These are phyloP conservation scores for Adrianichthys oophorus DNA, from an alignment of 2,797 vertebrate genomes.

Conservation along the genomic window DNA sequence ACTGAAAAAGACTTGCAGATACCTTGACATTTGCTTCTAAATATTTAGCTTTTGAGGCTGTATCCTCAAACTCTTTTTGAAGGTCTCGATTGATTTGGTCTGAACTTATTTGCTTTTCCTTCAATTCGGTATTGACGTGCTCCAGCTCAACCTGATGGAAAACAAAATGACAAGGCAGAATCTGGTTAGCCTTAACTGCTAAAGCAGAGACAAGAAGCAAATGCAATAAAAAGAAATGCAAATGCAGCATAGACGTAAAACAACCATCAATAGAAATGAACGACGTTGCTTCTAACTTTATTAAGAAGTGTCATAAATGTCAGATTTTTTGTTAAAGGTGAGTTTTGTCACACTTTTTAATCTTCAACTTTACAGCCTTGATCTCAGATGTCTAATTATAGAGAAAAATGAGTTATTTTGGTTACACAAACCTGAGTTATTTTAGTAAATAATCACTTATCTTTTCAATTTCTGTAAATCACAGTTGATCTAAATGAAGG, in stretches of 20 bases:
- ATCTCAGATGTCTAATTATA: no score
- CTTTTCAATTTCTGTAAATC: background rate
- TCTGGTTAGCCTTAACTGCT: slow-evolving; percentile 15
- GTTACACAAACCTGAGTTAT: background rate
- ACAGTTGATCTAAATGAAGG: background rate
- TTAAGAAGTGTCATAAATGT: slow-evolving; percentile 12
- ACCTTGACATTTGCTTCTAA: slow-evolving; percentile 54
- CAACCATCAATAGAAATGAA: slow-evolving; percentile 1
- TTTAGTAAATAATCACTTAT: background rate
- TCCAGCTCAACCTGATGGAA: slow-evolving; percentile 47
- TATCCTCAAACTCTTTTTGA: slow-evolving; percentile 57
- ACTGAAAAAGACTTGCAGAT: background rate
- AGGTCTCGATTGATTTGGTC: slow-evolving; percentile 49
- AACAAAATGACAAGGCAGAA: slow-evolving; percentile 19
- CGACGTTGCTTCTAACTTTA: slow-evolving; percentile 11
- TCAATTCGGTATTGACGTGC: slow-evolving; percentile 34
- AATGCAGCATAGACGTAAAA: slow-evolving; percentile 2
- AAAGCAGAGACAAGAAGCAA: slow-evolving; percentile 2
- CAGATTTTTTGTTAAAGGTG: slow-evolving; percentile 8
- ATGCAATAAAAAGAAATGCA: background rate
- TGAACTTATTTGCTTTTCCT: slow-evolving; percentile 36
- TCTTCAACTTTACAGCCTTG: no score
- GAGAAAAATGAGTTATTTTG: background rate
- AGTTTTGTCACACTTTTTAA: slow-evolving; percentile 10
- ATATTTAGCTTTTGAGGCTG: slow-evolving; percentile 28